Evolutionary conservation across 2,113 vertebrate species (phyloP).

Genomic region (Petaurus breviceps): DNA sequence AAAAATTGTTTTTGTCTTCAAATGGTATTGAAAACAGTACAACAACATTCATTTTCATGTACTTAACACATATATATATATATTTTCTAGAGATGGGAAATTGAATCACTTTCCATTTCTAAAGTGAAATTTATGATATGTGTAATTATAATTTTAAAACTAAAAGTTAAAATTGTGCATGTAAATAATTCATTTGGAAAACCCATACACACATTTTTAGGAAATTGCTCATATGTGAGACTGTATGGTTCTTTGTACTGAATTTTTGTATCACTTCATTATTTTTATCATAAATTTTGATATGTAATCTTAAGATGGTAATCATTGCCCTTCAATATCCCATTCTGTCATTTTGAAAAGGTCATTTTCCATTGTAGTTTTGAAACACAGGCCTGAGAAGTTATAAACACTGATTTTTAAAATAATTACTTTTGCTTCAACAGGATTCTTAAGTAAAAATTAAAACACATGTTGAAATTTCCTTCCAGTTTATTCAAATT

Average conservation of each 20-base stretch:
- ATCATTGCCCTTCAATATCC: not conserved
- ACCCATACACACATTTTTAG: not conserved
- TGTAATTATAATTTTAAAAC: not conserved
- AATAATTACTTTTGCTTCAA: constrained; percentile 55
- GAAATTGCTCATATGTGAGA: not conserved
- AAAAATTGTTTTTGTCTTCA: constrained; percentile 52
- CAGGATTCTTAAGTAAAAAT: not conserved
- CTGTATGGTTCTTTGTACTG: not conserved
- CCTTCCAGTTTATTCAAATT: constrained; percentile 28
- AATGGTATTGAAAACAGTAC: constrained; percentile 41
- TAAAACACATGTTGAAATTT: not conserved
- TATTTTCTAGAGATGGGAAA: constrained; percentile 44
- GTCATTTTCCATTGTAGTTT: constrained; percentile 43
- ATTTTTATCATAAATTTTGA: constrained; percentile 28
- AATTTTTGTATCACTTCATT: constrained; percentile 1
- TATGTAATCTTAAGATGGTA: not conserved
- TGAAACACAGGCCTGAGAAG: constrained; percentile 27
- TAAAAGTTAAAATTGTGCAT: constrained; percentile 2
- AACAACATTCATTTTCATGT: constrained; percentile 39
- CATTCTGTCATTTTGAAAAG: constrained; percentile 24
- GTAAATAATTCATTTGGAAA: constrained; percentile 25
- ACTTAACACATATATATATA: constrained; percentile 32
- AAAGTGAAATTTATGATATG: constrained; percentile 11
- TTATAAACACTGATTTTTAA: constrained; percentile 34
- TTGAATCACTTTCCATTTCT: not conserved